These are phyloP conservation scores for Drosophila littoralis DNA, from an alignment of 1,140 invertebrate genomes.

Conservation along the genomic window DNA sequence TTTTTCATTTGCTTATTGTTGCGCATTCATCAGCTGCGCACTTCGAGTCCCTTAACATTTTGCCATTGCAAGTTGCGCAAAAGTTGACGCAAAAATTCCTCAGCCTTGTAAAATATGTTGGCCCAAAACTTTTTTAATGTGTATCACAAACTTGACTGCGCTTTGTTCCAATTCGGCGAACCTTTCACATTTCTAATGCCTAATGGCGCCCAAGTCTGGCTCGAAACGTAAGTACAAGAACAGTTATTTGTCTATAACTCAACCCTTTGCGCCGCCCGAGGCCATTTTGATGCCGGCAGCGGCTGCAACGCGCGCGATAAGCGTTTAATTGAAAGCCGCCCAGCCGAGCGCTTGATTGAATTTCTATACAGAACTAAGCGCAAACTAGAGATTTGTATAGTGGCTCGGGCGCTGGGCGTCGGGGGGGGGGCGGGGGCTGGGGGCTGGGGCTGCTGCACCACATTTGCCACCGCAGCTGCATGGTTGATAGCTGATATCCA, in stretches of 20 bases:
- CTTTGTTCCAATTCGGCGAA: constrained; percentile 41
- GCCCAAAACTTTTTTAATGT: constrained; percentile 76
- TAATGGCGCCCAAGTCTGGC: background rate
- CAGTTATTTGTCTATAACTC: constrained; percentile 5
- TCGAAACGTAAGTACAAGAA: background rate
- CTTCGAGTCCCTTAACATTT: constrained; percentile 13
- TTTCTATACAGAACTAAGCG: constrained; percentile 54
- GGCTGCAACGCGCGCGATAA: constrained; percentile 65
- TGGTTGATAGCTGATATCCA: constrained; percentile 28
- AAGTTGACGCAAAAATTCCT: constrained; percentile 40
- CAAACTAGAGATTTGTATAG: constrained; percentile 27
- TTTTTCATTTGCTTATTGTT: constrained; percentile 4
- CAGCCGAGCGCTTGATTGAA: constrained; percentile 53
- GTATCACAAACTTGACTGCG: constrained; percentile 76
- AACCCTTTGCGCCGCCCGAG: background rate
- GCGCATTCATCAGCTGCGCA: constrained; percentile 11
- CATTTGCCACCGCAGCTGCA: constrained; percentile 17
- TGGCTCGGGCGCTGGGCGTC: background rate
- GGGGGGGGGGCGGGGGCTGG: background rate
- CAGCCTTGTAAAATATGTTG: constrained; percentile 55
- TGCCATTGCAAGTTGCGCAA: constrained; percentile 32
- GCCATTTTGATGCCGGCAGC: constrained; percentile 30
- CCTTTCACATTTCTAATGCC: constrained; percentile 16
- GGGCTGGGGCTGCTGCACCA: background rate
- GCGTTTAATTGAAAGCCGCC: constrained; percentile 75